Conservation (phyloP, 2,797 vertebrate genomes). For the Sebastes glaucus region DNA sequence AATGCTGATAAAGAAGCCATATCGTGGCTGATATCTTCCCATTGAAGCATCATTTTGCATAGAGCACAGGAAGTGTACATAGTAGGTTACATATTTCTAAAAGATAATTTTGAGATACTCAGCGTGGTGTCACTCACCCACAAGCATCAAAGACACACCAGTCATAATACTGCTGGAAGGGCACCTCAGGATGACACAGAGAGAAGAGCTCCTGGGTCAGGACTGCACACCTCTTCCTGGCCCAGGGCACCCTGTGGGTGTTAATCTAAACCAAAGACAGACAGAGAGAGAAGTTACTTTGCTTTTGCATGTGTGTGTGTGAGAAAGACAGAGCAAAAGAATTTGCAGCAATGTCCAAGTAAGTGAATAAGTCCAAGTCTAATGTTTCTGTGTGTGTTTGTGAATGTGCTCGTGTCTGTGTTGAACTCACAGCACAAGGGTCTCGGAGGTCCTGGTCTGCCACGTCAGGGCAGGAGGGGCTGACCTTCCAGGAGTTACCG, state of each 20-base stretch:
- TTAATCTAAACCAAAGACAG: constrained; percentile 74
- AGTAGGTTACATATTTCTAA: neutral
- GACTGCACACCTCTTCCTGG: constrained; percentile 83
- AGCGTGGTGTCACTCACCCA: constrained; percentile 81
- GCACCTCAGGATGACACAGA: constrained; percentile 84
- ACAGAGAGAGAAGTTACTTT: neutral
- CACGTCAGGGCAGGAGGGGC: constrained; percentile 89
- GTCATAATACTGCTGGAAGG: constrained; percentile 89
- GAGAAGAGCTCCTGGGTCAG: constrained; percentile 85
- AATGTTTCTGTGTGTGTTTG: neutral
- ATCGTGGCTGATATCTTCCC: neutral
- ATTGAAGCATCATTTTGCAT: neutral
- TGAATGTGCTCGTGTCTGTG: neutral
- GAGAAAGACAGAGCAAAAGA: neutral
- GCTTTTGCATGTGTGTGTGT: neutral
- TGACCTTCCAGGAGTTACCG: constrained; percentile 94
- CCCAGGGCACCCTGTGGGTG: constrained; percentile 86
- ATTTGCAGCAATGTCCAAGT: neutral
- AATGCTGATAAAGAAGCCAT: neutral
- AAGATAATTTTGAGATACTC: neutral
- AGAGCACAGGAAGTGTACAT: neutral
- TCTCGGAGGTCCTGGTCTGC: constrained; percentile 80
- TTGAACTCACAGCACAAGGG: constrained; percentile 84
- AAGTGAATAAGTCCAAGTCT: neutral
- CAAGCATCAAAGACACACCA: constrained; percentile 93